These are phyloP conservation scores for Petrosia ficiformis DNA, from an alignment of 37 sponge, comb jelly and placozoan species.

Conservation along the genomic window DNA sequence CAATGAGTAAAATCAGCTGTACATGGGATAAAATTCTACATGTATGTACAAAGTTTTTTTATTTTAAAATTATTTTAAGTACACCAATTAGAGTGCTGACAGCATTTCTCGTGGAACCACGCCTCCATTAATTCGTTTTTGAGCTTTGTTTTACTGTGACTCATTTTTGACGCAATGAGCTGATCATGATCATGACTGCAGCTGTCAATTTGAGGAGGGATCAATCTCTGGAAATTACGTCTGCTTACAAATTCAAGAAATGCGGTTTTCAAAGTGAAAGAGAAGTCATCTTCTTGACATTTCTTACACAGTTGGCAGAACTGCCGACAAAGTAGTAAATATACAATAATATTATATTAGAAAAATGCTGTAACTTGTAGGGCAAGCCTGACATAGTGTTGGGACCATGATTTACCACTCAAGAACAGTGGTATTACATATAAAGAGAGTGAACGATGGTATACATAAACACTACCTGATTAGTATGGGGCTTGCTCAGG, in stretches of 20 bases:
- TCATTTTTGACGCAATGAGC: neutral
- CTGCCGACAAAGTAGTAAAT: constrained; percentile 21
- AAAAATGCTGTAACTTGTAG: neutral
- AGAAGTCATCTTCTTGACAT: constrained; percentile 16
- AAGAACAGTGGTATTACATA: too few species aligned
- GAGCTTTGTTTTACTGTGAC: neutral
- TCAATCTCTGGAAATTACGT: constrained; percentile 47
- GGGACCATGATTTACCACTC: too few species aligned
- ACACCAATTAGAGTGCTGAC: constrained; percentile 47
- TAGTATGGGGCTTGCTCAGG: too few species aligned
- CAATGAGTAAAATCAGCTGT: too few species aligned
- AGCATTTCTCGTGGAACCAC: constrained; percentile 66
- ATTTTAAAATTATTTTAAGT: constrained; percentile 1
- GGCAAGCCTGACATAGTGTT: too few species aligned
- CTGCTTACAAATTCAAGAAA: constrained; percentile 65
- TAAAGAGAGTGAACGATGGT: too few species aligned
- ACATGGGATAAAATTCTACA: too few species aligned
- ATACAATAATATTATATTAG: neutral
- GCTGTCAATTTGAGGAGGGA: constrained; percentile 18
- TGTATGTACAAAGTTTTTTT: too few species aligned
- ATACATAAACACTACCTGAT: too few species aligned
- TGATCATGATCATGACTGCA: neutral
- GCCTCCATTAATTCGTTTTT: constrained; percentile 36
- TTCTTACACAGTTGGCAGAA: constrained; percentile 47
- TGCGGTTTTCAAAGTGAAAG: constrained; percentile 44